Evolutionary conservation across 2,113 vertebrate species (phyloP), one percentile per base, ranked within the genome.

Genomic region (Hiodon tergisus): DNA sequence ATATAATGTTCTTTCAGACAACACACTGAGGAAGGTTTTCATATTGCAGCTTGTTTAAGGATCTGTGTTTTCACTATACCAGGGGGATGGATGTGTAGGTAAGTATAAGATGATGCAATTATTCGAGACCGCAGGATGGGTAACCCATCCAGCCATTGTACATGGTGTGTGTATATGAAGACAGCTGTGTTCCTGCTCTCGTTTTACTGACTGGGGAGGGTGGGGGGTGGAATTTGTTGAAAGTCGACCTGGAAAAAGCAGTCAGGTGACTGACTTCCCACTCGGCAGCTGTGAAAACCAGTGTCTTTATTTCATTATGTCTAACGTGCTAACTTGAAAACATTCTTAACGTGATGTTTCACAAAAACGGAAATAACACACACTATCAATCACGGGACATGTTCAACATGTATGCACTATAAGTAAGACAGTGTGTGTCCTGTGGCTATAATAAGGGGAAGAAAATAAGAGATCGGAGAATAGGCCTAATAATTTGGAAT

Each of bases 291-390:
- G 81, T 78, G 80, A 51, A 82, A 83, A 85, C 86, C 86, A 82
- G 83, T 58, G 73, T 79, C 84, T 84, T 90, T 87, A 88, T 87
- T 87, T 82, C 81, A 84, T 87, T 86, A 86, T 81, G 84, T 82
- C 83, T 76, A 77, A 72, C 67, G 63, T 81, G 16, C 80, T 83
- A 87, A 87, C 83, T 85, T 87, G 72, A 81, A 78, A 84, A 85
- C 81, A 81, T 78, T 89, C 84, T 82, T 88, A 90, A 88, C 83
- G 83, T 84, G 78, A 83, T 87, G 86, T 89, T 88, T 87, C 83
- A 87, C 88, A 88, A 88, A 90, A 86, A 87, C 81, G 83, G 85
- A 87, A 83, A 89, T 90, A 90, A 88, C 88, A 85, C 87, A 80
- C 83, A 76, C 82, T 79, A 89, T 88, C 81, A 82, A 84, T 90